A percentile compares a stretch with the other conserved stretches of the same genome.
Conservation (phyloP, 2,888 invertebrate species). For the Mythimna loreyi region DNA sequence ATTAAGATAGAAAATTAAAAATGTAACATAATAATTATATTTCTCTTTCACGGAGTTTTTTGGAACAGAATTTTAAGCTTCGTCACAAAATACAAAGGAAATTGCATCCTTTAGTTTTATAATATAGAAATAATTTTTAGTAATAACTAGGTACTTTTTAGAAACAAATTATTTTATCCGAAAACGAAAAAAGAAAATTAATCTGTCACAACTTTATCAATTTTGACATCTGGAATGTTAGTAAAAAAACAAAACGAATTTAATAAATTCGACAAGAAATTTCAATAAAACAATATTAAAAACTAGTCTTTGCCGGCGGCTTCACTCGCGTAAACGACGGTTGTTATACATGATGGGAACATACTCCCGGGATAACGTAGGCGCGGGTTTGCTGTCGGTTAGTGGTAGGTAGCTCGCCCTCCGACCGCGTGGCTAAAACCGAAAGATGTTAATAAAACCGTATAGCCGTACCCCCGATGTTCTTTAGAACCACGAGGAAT, state of each 20-base stretch:
- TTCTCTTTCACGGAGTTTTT: background rate
- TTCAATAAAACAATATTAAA: background rate
- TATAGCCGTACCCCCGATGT: too few species aligned
- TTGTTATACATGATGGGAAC: too few species aligned
- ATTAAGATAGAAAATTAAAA: constrained; percentile 9
- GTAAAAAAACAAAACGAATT: background rate
- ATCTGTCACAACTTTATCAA: constrained; percentile 20
- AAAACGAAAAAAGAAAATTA: constrained; percentile 2
- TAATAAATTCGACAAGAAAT: background rate
- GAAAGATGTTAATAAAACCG: too few species aligned
- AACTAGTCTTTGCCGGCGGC: too few species aligned
- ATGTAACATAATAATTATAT: background rate
- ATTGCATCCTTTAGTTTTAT: constrained; percentile 4
- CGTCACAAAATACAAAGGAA: constrained; percentile 7
- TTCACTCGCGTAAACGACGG: too few species aligned
- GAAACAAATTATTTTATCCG: constrained; percentile 1
- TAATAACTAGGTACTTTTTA: background rate
- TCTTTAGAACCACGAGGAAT: too few species aligned
- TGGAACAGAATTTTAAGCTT: background rate
- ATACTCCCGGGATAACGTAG: too few species aligned
- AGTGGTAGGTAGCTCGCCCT: too few species aligned
- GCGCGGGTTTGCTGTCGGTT: too few species aligned
- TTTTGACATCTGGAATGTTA: constrained; percentile 15
- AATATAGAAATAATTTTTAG: background rate
- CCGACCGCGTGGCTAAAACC: too few species aligned